phyloP scores from a whole-genome alignment of 1,140 invertebrate genomes.

The Drosophila tropicalis region DNA sequence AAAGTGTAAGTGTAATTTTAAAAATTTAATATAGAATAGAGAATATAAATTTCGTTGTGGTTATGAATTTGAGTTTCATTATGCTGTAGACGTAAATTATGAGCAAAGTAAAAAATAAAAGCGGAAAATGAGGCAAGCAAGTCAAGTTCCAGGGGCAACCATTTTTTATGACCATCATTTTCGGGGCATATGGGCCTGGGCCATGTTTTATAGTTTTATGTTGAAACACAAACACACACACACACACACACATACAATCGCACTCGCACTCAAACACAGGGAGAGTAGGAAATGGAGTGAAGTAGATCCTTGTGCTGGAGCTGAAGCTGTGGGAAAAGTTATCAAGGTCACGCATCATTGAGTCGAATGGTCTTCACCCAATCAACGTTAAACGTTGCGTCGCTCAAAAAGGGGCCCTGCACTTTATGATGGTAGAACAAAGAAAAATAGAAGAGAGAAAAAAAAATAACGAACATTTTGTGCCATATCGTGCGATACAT shows the following conservation, averaged over 20 bases:
- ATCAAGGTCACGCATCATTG: constrained; percentile 60
- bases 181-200: constrained; percentile 11
- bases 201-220: constrained; percentile 10
- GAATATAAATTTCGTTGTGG: not conserved
- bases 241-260: no score
- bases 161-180: constrained; percentile 17
- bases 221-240: not conserved
- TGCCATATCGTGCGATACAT: constrained; percentile 17
- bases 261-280: no score
- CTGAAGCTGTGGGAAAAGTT: not conserved
- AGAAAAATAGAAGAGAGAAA: no score
- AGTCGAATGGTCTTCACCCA: constrained; percentile 19
- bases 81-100: constrained; percentile 1
- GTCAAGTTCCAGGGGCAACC: constrained; percentile 13
- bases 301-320: no score
- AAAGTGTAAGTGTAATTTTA: no score
- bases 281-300: no score
- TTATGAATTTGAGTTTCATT: not conserved
- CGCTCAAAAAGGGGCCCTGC: not conserved
- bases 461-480: not conserved
- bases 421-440: constrained; percentile 28
- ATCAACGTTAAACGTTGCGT: constrained; percentile 10
- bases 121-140: not conserved
- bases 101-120: constrained; percentile 7
- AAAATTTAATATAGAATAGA: not conserved